These are phyloP conservation scores for Drosophila littoralis DNA, from an alignment of 1,140 invertebrate species.

Conservation along the genomic window DNA sequence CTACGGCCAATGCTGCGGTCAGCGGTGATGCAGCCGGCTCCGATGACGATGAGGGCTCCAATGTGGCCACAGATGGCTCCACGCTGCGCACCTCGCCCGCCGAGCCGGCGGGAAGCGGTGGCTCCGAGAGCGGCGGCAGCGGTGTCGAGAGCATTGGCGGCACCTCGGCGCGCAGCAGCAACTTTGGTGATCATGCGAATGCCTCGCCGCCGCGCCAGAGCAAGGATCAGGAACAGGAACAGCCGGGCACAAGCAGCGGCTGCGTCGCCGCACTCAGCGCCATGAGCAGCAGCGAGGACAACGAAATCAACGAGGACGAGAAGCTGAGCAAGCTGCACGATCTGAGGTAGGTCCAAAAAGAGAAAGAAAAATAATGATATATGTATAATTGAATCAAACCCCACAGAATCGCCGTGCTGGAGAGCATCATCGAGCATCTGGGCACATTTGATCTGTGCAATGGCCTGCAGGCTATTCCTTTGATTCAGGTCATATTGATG, in stretches of 20 bases:
- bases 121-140: conserved; percentile 94
- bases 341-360: too few relatives aligned
- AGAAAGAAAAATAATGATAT: too few relatives aligned
- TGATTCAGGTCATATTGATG: conserved; percentile 95
- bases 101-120: conserved; percentile 88
- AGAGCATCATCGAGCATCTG: conserved; percentile 79
- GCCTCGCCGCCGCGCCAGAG: conserved; percentile 75
- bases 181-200: conserved; percentile 88
- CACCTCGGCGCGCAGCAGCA: conserved; percentile 95
- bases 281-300: conserved; percentile 81
- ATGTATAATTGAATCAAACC: neutral
- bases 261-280: conserved; percentile 68
- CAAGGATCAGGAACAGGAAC: conserved; percentile 51
- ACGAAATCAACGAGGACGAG: conserved; percentile 85
- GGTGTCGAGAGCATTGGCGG: conserved; percentile 95
- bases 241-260: conserved; percentile 69
- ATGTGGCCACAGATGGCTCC: conserved; percentile 96
- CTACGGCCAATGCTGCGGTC: conserved; percentile 85
- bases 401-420: conserved; percentile 72
- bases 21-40: conserved; percentile 91
- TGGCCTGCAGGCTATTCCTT: conserved; percentile 94
- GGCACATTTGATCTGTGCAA: conserved; percentile 83
- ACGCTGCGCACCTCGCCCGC: conserved; percentile 95
- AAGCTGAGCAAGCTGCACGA: conserved; percentile 86
- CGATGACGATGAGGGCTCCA: conserved; percentile 97